Conservation (phyloP, 2,888 invertebrate genomes). For the Meiosimyza platycephala region DNA sequence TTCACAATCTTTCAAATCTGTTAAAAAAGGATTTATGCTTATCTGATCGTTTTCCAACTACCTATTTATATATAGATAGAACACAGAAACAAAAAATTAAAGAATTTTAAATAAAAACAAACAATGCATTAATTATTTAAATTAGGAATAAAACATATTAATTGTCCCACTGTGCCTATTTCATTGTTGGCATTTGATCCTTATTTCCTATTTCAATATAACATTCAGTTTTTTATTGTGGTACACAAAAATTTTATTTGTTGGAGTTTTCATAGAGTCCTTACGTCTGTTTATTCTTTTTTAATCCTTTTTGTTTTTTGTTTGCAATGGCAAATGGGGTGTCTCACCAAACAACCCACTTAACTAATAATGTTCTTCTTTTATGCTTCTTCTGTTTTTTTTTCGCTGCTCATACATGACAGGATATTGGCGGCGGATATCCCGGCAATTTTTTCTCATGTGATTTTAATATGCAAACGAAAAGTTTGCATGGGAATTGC, state of each 20-base stretch:
- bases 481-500: conserved; percentile 25
- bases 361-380: conserved; percentile 45
- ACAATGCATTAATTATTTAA: too few species aligned
- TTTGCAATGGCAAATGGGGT: conserved; percentile 27
- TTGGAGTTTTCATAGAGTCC: neutral
- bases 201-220: conserved; percentile 16
- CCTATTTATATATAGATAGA: too few species aligned
- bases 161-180: conserved; percentile 15
- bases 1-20: too few species aligned
- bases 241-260: neutral
- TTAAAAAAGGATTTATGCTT: too few species aligned
- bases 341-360: conserved; percentile 46
- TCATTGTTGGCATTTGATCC: conserved; percentile 22
- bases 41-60: too few species aligned
- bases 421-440: conserved; percentile 62
- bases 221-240: conserved; percentile 3
- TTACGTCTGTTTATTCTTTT: too few species aligned
- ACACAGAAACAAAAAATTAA: too few species aligned
- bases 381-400: neutral
- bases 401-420: conserved; percentile 39
- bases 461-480: conserved; percentile 62
- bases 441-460: conserved; percentile 60
- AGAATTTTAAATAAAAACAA: too few species aligned
- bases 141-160: too few species aligned
- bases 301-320: too few species aligned